phyloP scores from a whole-genome alignment of 2,888 invertebrate genomes.

The Hecatera dysodea region DNA sequence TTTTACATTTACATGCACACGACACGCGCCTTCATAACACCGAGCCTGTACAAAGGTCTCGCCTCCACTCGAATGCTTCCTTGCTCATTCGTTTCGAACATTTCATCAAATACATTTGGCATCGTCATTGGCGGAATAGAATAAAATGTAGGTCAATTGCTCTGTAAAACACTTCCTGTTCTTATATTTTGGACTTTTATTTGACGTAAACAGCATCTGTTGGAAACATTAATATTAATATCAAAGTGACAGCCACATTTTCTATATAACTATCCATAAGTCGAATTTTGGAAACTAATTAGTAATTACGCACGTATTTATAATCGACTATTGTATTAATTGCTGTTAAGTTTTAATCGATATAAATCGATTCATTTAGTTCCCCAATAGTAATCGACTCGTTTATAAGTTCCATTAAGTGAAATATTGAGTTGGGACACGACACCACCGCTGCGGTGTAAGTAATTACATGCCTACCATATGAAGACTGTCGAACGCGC shows the following conservation, averaged over 20 bases:
- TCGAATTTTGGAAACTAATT: slow-evolving; percentile 46
- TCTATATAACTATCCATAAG: slow-evolving; percentile 1
- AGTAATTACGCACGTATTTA: slow-evolving; percentile 39
- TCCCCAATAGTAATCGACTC: slow-evolving; percentile 59
- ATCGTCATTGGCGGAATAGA: slow-evolving; percentile 68
- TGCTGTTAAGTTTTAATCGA: slow-evolving; percentile 60
- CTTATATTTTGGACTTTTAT: slow-evolving; percentile 62
- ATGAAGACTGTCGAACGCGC: slow-evolving; percentile 41
- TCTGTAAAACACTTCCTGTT: slow-evolving; percentile 64
- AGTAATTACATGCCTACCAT: slow-evolving; percentile 54
- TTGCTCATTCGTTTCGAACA: slow-evolving; percentile 69
- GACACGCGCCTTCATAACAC: slow-evolving; percentile 73
- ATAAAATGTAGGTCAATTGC: slow-evolving; percentile 71
- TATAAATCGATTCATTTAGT: slow-evolving; percentile 60
- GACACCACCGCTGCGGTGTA: slow-evolving; percentile 51
- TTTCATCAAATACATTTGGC: slow-evolving; percentile 74
- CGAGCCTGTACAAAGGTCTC: slow-evolving; percentile 68
- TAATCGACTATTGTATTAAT: slow-evolving; percentile 60
- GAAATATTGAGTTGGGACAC: slow-evolving; percentile 64
- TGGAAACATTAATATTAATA: slow-evolving; percentile 56
- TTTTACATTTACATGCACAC: slow-evolving; percentile 80
- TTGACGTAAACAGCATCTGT: slow-evolving; percentile 53
- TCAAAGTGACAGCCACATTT: slow-evolving; percentile 42
- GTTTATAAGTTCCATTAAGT: slow-evolving; percentile 54
- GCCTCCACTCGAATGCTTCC: slow-evolving; percentile 60